Evolutionary conservation across 2,888 invertebrate genomes (phyloP), one percentile per base, ranked within the genome.

Genomic region (Acanthoscelides obtectus): DNA sequence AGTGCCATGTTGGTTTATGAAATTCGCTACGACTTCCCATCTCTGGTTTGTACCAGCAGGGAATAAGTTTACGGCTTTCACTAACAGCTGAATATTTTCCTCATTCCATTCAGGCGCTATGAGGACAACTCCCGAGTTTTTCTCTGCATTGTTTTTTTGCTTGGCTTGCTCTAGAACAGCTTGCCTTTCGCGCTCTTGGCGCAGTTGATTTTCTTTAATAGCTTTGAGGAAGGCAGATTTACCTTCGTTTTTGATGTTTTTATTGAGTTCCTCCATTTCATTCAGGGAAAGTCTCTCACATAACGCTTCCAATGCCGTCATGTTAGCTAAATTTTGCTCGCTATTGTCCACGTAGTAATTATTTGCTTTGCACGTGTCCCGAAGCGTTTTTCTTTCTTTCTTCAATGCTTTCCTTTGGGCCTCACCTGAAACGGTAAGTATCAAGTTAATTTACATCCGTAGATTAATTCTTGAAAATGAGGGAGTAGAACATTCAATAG

Each of bases 31-130:
- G 0, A 98, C 96, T 74, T 83, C 83, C 88, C 88, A 92, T 80
- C 97, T 89, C 82, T 96, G 94, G 81, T 93, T 94, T 0, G 99
- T 99, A 20, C 97, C 99, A 5, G 98, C 98, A 0, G 99, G 99
- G 84, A 98, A 99, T 3, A 99, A 86, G 86, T 99, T 99, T 0
- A 99, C 98, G 21, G 97, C 98, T 86, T 99, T 99, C 70, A 99
- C 97, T 2, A 99, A 88, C 67, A 96, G 87, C 82, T 96, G 95
- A 21, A 96, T 88, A 84, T 97, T 95, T 73, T 94, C 94, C 69
- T 91, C 90, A 19, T 89, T 89, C 99, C 99, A 99, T 72, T 88
- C 89, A 17, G 89, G 87, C 0, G 88, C 87, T 2, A 86, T 84
- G 78, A 87, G 88, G 19, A 87, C 79, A 2, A 85, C 85, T 2